Conservation (phyloP, 1,140 invertebrate genomes). For the Anastrepha obliqua region DNA sequence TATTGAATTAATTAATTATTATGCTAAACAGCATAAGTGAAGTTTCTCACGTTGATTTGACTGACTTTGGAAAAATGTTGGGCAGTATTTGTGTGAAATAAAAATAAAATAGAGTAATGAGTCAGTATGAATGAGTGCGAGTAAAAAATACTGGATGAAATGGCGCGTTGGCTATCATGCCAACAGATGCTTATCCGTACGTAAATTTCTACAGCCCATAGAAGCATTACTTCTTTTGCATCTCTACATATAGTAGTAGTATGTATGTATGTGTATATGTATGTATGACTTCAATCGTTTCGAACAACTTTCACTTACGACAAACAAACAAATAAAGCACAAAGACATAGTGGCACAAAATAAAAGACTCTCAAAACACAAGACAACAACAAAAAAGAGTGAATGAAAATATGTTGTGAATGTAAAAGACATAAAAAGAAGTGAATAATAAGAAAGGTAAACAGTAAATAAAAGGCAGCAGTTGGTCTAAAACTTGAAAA, state of each 20-base stretch:
- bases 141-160: not conserved
- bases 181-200: constrained; percentile 16
- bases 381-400: not conserved
- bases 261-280: not conserved
- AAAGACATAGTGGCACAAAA: not conserved
- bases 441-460: constrained; percentile 52
- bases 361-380: not conserved
- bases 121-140: not conserved
- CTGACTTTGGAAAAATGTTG: constrained; percentile 7
- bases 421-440: constrained; percentile 27
- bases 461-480: constrained; percentile 44
- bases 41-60: constrained; percentile 4
- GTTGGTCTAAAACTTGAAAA: not conserved
- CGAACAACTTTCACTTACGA: constrained; percentile 48
- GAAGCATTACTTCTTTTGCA: too few species aligned
- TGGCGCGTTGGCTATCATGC: not conserved
- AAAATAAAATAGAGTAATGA: not conserved
- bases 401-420: constrained; percentile 22
- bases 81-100: not conserved
- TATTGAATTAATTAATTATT: not conserved
- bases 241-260: not conserved
- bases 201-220: not conserved
- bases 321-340: constrained; percentile 40
- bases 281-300: not conserved
- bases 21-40: not conserved